Conservation (phyloP, 2,888 invertebrate species). For the Hanleya hanleyi region DNA sequence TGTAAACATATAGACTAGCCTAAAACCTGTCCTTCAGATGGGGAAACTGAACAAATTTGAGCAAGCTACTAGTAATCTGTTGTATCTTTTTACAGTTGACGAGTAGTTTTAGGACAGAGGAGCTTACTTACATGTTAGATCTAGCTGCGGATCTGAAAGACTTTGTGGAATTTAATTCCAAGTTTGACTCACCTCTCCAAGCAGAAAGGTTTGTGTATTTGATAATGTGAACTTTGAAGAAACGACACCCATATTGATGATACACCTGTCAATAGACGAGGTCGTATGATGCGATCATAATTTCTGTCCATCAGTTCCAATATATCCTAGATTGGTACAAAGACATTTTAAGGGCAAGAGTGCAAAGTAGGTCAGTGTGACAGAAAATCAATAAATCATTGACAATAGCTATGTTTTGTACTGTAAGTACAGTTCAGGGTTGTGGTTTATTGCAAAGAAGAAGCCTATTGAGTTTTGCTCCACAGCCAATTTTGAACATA, state of each 20-base stretch:
- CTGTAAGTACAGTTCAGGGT: too few relatives aligned
- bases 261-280: too few relatives aligned
- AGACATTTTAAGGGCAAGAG: too few relatives aligned
- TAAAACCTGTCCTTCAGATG: neutral
- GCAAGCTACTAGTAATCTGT: too few relatives aligned
- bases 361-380: too few relatives aligned
- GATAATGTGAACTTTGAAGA: too few relatives aligned
- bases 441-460: too few relatives aligned
- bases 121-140: conserved; percentile 83
- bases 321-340: too few relatives aligned
- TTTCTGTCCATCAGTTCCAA: conserved; percentile 23
- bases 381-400: too few relatives aligned
- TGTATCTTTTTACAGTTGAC: conserved; percentile 76
- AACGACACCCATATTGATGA: neutral
- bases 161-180: conserved; percentile 83
- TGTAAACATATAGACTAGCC: neutral
- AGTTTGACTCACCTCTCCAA: conserved; percentile 68
- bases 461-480: too few relatives aligned
- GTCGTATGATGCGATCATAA: neutral
- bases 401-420: too few relatives aligned
- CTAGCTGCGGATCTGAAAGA: conserved; percentile 83
- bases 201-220: conserved; percentile 57
- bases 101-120: conserved; percentile 81
- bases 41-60: neutral
- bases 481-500: too few relatives aligned